Percentiles rank a stretch among this genome's conserved stretches.
phyloP scores from a whole-genome alignment of 2,797 vertebrate genomes.

The Cynopterus sphinx region DNA sequence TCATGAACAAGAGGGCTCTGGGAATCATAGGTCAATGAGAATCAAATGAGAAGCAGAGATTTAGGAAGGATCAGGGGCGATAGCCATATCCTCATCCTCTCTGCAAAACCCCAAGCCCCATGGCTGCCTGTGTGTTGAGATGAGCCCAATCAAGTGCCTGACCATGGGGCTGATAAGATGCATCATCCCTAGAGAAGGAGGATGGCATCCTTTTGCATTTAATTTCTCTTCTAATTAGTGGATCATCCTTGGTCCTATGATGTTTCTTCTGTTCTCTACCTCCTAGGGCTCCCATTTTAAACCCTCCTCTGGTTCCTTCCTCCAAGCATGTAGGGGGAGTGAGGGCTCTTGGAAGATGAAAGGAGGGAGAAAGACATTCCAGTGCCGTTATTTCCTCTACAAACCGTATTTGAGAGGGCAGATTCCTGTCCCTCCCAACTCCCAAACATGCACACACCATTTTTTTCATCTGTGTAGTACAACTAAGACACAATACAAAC shows the following conservation, averaged over 20 bases:
- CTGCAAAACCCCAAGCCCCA: fast-evolving
- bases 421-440: background rate
- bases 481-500: background rate
- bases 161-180: background rate
- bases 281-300: background rate
- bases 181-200: background rate
- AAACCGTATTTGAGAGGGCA: background rate
- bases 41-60: background rate
- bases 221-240: background rate
- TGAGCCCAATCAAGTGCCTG: background rate
- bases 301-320: background rate
- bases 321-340: background rate
- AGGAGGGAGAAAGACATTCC: background rate
- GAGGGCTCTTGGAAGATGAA: background rate
- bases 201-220: background rate
- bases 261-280: background rate
- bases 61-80: background rate
- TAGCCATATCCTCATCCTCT: background rate
- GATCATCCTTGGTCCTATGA: background rate
- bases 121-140: background rate
- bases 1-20: background rate
- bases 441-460: background rate
- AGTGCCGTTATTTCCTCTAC: background rate
- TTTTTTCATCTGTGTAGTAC: background rate
- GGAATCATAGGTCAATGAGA: background rate